A percentile compares a stretch with the other conserved stretches of the same genome.
Conservation (phyloP, 1,140 invertebrate genomes). For the Bombus pascuorum region DNA sequence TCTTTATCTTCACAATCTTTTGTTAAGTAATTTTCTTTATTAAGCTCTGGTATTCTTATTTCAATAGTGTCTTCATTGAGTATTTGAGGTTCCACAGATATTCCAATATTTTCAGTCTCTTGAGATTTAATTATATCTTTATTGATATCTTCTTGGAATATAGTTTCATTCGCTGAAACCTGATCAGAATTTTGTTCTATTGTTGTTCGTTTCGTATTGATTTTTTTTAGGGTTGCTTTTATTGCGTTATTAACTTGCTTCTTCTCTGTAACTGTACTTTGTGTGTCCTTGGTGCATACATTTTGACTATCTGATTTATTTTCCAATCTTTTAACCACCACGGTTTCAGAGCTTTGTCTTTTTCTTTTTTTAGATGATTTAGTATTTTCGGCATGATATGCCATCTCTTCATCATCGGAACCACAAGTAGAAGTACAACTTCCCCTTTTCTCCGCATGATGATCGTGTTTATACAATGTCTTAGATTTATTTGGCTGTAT, state of each 20-base stretch:
- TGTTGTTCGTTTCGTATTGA: not conserved
- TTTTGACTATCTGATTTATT: not conserved
- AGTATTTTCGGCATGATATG: not conserved
- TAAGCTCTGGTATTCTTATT: not conserved
- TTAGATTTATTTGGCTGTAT: not conserved
- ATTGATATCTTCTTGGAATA: not conserved
- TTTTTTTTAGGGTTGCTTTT: not conserved
- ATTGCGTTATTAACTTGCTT: not conserved
- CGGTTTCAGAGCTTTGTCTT: not conserved
- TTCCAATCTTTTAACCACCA: conserved; percentile 3
- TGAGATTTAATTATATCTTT: not conserved
- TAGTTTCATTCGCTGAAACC: not conserved
- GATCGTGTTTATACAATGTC: not conserved
- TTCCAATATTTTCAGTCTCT: not conserved
- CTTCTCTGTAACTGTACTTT: not conserved
- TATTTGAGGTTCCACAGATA: not conserved
- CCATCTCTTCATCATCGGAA: conserved; percentile 30
- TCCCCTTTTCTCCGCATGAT: conserved; percentile 1
- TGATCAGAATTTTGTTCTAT: not conserved
- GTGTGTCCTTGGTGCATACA: not conserved
- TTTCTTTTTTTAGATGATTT: conserved; percentile 19
- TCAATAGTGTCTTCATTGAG: not conserved
- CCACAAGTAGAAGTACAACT: not conserved
- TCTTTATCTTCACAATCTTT: not conserved
- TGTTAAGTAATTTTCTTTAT: not conserved